These are phyloP conservation scores for Calameuta idolon DNA, from an alignment of 2,888 invertebrate species.

Conservation along the genomic window DNA sequence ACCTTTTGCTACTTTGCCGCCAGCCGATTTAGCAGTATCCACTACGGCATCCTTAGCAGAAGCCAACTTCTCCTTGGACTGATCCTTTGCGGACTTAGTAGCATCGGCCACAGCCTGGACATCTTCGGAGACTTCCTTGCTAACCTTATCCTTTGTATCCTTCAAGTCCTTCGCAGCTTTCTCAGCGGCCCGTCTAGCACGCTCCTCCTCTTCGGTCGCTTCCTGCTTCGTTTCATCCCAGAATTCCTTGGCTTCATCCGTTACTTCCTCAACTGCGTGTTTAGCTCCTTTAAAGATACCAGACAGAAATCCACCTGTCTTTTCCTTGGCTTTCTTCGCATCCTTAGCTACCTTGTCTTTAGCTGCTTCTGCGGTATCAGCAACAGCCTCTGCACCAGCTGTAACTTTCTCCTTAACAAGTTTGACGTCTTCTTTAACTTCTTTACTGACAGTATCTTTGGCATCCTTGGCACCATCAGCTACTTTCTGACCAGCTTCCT, in stretches of 20 bases:
- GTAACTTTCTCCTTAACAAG: constrained; percentile 28
- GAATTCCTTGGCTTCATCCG: constrained; percentile 35
- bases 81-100: constrained; percentile 53
- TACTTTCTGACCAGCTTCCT: constrained; percentile 37
- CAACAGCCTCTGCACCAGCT: constrained; percentile 22
- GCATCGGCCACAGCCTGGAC: constrained; percentile 29
- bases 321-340: constrained; percentile 49
- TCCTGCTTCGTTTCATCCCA: constrained; percentile 27
- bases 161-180: constrained; percentile 17
- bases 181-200: constrained; percentile 15
- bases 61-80: constrained; percentile 22
- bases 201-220: constrained; percentile 26
- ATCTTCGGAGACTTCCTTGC: constrained; percentile 17
- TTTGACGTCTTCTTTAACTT: constrained; percentile 29
- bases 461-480: constrained; percentile 27
- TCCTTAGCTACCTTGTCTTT: constrained; percentile 27
- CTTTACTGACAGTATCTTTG: constrained; percentile 26
- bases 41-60: constrained; percentile 8
- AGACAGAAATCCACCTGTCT: constrained; percentile 47
- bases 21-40: constrained; percentile 20
- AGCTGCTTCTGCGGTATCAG: constrained; percentile 25
- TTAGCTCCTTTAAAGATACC: constrained; percentile 52
- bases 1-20: constrained; percentile 29
- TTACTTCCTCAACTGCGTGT: constrained; percentile 40
- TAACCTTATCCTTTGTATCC: constrained; percentile 24